Evolutionary conservation across 2,888 invertebrate genomes (phyloP), one percentile per base, ranked within the genome.

Genomic region (Iphiclides podalirius): DNA sequence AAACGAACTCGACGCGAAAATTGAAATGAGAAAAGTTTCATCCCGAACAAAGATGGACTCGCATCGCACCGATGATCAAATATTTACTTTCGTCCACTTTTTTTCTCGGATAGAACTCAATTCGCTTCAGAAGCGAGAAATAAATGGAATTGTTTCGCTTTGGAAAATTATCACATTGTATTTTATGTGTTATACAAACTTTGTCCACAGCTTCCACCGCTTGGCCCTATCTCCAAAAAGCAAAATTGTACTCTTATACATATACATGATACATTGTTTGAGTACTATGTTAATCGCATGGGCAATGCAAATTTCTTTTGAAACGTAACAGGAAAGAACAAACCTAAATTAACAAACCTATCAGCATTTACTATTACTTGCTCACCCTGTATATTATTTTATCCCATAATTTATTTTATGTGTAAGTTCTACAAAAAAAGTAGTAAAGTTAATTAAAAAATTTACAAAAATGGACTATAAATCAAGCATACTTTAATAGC

Each of bases 11-110:
- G 37, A 33, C 31, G 13, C 20, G 48, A 43, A 49, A 38, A 49
- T 49, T 47, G 33, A 42, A 49, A 49, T 49, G 48, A 49, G 44
- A 40, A 50, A 50, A 50, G 50, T 50, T 50, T 31, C 31, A 34
- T 39, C 35, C 40, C 35, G 44, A 50, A 50, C 50, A 50, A 50
- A 45, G 50, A 50, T 36, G 35, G 20, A 28, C 17, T 12, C 50
- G 39, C 34, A 13, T 44, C 38, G 35, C 17, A 17, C 15, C 44
- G 39, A 20, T 49, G 31, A 20, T 35, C 44, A 35, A 50, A 50
- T 50, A 36, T 50, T 50, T 39, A 50, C 50, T 50, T 50, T 39
- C 13, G 13, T 40, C 50, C 31, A 31, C 11, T 31, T 50, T 50
- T 50, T 40, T 40, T 34, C 31, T 16, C 34, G 39, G 39, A 50